Conservation (phyloP, 2,797 vertebrate species). For the Anguilla pacifica region DNA sequence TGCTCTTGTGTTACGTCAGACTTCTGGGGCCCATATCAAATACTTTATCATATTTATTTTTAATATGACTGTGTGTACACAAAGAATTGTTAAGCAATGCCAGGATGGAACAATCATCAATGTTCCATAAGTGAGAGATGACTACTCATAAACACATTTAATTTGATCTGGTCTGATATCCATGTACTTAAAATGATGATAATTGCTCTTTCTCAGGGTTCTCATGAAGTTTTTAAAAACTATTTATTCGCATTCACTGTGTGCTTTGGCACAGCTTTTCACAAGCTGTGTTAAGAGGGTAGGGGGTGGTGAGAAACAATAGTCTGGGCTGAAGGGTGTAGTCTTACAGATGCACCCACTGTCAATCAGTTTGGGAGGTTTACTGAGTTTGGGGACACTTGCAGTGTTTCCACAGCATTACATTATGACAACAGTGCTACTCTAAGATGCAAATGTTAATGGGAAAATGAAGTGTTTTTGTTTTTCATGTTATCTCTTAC, state of each 20-base stretch:
- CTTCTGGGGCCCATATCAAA: background rate
- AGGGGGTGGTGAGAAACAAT: too few relatives aligned
- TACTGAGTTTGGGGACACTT: background rate
- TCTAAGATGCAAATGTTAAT: background rate
- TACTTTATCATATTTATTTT: background rate
- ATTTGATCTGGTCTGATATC: background rate
- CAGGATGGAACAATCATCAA: background rate
- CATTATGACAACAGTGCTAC: background rate
- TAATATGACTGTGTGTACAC: background rate
- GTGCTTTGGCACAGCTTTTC: background rate
- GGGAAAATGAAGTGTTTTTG: background rate
- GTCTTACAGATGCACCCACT: background rate
- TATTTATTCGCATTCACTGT: too few relatives aligned
- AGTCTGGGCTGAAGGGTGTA: too few relatives aligned
- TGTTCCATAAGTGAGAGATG: background rate
- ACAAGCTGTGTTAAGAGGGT: background rate
- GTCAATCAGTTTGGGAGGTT: background rate
- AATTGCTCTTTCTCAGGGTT: background rate
- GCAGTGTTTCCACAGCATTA: background rate
- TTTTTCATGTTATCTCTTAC: background rate
- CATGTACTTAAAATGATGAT: background rate
- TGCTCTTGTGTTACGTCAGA: too few relatives aligned
- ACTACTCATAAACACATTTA: background rate
- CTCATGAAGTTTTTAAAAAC: background rate
- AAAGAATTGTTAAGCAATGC: background rate